Base-by-base conservation (phyloP, 2,888 invertebrate species). In the Caenorhabditis becei region DNA sequence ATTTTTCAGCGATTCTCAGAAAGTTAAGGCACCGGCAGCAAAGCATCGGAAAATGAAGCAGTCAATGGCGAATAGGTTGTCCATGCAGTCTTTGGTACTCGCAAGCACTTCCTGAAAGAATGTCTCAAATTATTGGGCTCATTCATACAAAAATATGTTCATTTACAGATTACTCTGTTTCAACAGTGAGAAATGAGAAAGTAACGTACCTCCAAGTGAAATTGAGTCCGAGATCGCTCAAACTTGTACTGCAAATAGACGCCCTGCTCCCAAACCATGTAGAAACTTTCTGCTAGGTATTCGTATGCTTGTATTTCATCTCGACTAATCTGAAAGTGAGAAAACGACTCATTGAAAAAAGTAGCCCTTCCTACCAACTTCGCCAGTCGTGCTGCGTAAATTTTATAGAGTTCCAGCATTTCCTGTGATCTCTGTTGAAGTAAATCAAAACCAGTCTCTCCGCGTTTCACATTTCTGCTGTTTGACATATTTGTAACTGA, bases 11-110 rank as follows among this genome's bases (percentile, higher is more conserved):
- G 7, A 24, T 49, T 18, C 7, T 51, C n/a, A 54, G 2, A 54
- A 23, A 54, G n/a, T 10, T 5, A 54, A 14, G 28, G 7, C 4
- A 4, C 54, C 54, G 54, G 54, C 54, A 5, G 54, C 54, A n/a
- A 54, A 26, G 28, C 54, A 54, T n/a, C 28, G 26, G 54, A 54
- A 54, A 16, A 54, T 20, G 28, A 54, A 54, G 14, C 54, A 26
- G 54, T 54, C 54, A 16, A 54, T 54, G 54, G 54, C 54, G 54
- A 28, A 54, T 10, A 54, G 11, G n/a, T 54, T 28, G 26, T 54
- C 54, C 7, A 54, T 54, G 28, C 24, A 16, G 1, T 16, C n/a
- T 28, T 54, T 54, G n/a, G 28, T 28, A 28, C 54, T 23, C 16
- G 26, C 28, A 1, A 54, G n/a, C 1, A 54, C 28, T 16, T 54